Percentiles rank a stretch among this genome's conserved stretches.
Evolutionary conservation across 2,113 vertebrate genomes (phyloP).

Genomic region (Chlorocebus sabaeus): DNA sequence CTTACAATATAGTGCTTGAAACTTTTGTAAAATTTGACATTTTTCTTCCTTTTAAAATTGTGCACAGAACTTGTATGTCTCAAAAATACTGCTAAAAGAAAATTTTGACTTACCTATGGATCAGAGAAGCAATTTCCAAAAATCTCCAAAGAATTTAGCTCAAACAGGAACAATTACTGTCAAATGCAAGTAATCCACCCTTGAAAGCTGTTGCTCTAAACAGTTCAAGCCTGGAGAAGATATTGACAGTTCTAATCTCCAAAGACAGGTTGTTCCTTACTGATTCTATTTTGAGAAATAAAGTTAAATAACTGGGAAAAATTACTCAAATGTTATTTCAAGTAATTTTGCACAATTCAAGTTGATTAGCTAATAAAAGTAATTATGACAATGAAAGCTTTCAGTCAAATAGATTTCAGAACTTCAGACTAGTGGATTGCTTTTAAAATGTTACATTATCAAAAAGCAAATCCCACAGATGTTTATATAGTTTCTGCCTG

Average conservation of each 20-base stretch:
- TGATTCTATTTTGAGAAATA: conserved; percentile 49
- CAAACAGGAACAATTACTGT: conserved; percentile 49
- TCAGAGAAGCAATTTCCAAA: conserved; percentile 32
- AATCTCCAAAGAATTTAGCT: conserved; percentile 20
- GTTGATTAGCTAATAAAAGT: conserved; percentile 35
- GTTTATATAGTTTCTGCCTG: neutral
- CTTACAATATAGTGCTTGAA: neutral
- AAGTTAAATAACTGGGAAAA: conserved; percentile 44
- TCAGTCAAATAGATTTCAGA: neutral
- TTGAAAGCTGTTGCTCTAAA: conserved; percentile 65
- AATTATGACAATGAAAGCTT: conserved; percentile 50
- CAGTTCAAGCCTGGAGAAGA: conserved; percentile 8
- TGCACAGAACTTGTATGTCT: neutral
- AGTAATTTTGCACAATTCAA: conserved; percentile 46
- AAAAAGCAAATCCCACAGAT: neutral
- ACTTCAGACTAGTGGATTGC: neutral
- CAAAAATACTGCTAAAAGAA: conserved; percentile 14
- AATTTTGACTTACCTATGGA: conserved; percentile 35
- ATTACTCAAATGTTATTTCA: conserved; percentile 47
- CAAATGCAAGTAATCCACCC: conserved; percentile 33
- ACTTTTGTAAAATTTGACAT: conserved; percentile 14
- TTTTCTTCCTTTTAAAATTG: conserved; percentile 32
- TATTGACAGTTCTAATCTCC: conserved; percentile 41
- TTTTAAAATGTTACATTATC: conserved; percentile 5
- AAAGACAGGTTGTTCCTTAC: conserved; percentile 46